phyloP scores from a whole-genome alignment of 2,113 vertebrate genomes.

The Psittacula cyanocephala region DNA sequence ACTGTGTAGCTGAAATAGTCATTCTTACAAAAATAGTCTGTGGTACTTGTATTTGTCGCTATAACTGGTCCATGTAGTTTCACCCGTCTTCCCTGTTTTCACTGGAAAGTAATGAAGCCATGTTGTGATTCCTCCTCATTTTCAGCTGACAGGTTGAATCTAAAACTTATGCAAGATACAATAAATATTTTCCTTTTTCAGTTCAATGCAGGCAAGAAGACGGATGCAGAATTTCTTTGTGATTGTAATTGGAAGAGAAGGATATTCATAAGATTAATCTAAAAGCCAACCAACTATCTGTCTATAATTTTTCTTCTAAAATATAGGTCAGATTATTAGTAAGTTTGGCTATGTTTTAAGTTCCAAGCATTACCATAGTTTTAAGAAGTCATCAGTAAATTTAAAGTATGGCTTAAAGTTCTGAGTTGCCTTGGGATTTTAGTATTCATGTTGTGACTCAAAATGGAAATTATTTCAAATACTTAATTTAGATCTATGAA shows the following conservation, averaged over 20 bases:
- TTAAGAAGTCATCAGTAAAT: neutral
- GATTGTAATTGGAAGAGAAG: neutral
- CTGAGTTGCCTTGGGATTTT: constrained; percentile 7
- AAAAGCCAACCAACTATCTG: neutral
- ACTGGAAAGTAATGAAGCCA: neutral
- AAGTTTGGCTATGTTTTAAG: neutral
- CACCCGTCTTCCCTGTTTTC: neutral
- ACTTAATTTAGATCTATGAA: constrained; percentile 51
- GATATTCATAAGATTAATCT: neutral
- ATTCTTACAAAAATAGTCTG: neutral
- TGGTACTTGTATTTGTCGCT: neutral
- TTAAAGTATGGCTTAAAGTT: neutral
- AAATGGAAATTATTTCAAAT: constrained; percentile 48
- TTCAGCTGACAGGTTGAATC: neutral
- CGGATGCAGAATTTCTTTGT: neutral
- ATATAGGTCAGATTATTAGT: neutral
- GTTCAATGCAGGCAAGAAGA: neutral
- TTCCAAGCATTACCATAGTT: neutral
- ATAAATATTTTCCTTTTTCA: neutral
- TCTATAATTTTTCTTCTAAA: neutral
- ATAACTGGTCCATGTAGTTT: neutral
- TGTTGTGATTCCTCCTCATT: neutral
- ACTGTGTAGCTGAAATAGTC: neutral
- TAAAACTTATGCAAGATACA: neutral
- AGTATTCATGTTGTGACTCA: constrained; percentile 13